Base-by-base conservation (phyloP, 2,113 vertebrate genomes). In the Pantherophis guttatus region DNA sequence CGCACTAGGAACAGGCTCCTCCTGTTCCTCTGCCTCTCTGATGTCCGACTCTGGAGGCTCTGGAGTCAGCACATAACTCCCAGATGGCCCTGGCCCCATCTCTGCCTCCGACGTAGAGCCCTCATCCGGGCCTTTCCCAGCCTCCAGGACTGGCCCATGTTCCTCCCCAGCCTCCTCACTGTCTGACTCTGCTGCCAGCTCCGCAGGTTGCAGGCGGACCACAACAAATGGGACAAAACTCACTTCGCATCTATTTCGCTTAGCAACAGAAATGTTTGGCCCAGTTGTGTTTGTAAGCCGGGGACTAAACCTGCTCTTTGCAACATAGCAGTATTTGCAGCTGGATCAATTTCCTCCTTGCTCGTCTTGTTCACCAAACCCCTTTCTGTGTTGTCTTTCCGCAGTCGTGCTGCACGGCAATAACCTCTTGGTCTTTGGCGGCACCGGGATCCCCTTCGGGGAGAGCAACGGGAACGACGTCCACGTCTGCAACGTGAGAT, bases 381-480 rank as follows among this genome's bases (percentile, higher is more conserved):
- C 48, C 93, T 13, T 65, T 92, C n/a, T 95, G 59, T 94, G 1
- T 92, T 33, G 94, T 62, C 59, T 90, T 95, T 53, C 17, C 17
- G n/a, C 95, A 99, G 99, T 99, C 90, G 99, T 99, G 94, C 91
- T 99, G 93, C 99, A 99, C 0, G 99, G 99, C 59, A 99, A 99
- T 98, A 99, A 99, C 96, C 98, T 99, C 58, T 96, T 99, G 21
- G 99, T 99, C 54, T 99, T 99, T 21, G 99, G 99, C 0, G 99
- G 99, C 50, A 99, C 99, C 0, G 99, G 99, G 92, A 99, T 99
- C 95, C 99, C 99, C 0, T 99, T 99, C 3, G 99, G 99, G 0
- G 99, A 99, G 96, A 99, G 99, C 97, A 99, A 99, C 0, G 99
- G 99, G 55, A 99, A 99, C 0, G 99, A 99, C 0, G 98, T 99